A percentile compares a stretch with the other conserved stretches of the same genome.
Conservation (phyloP, 1,140 invertebrate species). For the honey bee (Apis mellifera) region Amel_HAv3.1 CM009932.2:3678001-3678500, state of each 20-base stretch:
- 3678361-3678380: neutral
- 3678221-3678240: conserved; percentile 11
- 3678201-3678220: conserved; percentile 35
- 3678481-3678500: neutral
- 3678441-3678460: neutral
- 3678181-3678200: conserved; percentile 87
- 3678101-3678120: conserved; percentile 96
- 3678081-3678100: conserved; percentile 98
- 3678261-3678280: neutral
- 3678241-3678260: conserved; percentile 7
- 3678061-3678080: conserved; percentile 92
- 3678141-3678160: conserved; percentile 97
- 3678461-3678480: neutral
- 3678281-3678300: neutral
- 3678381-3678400: neutral
- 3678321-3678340: neutral
- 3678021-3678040: neutral
- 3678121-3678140: conserved; percentile 96
- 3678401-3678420: neutral
- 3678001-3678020: neutral
- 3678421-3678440: too few relatives aligned
- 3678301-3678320: too few relatives aligned
- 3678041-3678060: neutral
- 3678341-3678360: neutral
- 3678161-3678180: conserved; percentile 99